Evolutionary conservation across 2,888 invertebrate genomes (phyloP).

Genomic region (Alcis repandata): DNA sequence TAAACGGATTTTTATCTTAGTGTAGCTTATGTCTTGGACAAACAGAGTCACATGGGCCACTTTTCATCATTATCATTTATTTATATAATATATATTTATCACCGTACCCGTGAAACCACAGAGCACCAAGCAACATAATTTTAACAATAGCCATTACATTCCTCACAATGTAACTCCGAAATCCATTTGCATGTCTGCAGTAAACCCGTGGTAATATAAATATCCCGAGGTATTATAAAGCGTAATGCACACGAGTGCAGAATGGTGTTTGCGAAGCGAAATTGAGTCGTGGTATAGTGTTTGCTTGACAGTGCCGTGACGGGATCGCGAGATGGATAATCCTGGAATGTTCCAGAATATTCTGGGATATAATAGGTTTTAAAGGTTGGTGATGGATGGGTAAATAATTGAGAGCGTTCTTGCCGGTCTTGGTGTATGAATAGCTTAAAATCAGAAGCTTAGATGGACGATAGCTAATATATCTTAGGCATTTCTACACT

Average conservation of each 20-base stretch:
- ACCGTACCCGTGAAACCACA: too few species aligned
- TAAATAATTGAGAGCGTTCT: neutral
- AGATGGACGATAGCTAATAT: too few species aligned
- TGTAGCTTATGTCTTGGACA: too few species aligned
- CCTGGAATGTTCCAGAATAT: slow-evolving; percentile 6
- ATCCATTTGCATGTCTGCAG: slow-evolving; percentile 6
- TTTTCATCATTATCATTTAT: too few species aligned
- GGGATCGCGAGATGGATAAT: slow-evolving; percentile 15
- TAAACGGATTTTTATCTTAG: too few species aligned
- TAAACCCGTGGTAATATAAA: slow-evolving; percentile 17
- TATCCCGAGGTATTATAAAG: slow-evolving; percentile 30
- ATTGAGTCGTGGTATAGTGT: slow-evolving; percentile 43
- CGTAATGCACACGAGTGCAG: slow-evolving; percentile 38
- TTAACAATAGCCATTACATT: neutral
- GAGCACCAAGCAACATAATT: too few species aligned
- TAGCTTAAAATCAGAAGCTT: too few species aligned
- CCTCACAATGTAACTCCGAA: slow-evolving; percentile 10
- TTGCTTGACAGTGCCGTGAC: slow-evolving; percentile 29
- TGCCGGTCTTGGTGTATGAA: neutral
- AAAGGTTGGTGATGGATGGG: neutral
- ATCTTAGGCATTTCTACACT: too few species aligned
- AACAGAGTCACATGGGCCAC: too few species aligned
- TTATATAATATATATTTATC: too few species aligned
- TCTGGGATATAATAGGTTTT: slow-evolving; percentile 5
- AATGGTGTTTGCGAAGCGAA: slow-evolving; percentile 46